These are phyloP conservation scores for Agapostemon virescens DNA, from an alignment of 2,888 invertebrate genomes.

Conservation along the genomic window DNA sequence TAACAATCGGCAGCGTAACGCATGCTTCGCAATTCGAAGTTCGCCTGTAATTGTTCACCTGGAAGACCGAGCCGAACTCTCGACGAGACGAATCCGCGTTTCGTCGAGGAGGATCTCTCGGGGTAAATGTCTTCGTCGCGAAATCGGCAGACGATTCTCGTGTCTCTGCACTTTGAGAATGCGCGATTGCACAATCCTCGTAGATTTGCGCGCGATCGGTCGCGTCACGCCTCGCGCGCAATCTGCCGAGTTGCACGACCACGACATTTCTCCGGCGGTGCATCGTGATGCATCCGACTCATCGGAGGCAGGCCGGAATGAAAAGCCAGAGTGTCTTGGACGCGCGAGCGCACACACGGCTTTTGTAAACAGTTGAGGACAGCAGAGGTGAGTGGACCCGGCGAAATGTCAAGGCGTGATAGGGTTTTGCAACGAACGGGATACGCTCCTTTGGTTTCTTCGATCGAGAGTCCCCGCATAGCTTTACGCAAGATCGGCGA, in stretches of 20 bases:
- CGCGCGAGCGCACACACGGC: conserved; percentile 8
- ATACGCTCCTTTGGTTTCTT: conserved; percentile 40
- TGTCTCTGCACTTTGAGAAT: conserved; percentile 29
- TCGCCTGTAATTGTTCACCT: neutral
- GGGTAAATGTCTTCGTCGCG: neutral
- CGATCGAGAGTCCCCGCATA: conserved; percentile 27
- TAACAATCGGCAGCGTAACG: neutral
- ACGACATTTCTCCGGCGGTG: conserved; percentile 66
- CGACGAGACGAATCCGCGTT: neutral
- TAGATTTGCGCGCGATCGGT: conserved; percentile 42
- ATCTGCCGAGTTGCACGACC: conserved; percentile 38
- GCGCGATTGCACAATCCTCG: conserved; percentile 36
- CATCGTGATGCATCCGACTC: conserved; percentile 62
- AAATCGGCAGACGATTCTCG: neutral
- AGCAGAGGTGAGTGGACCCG: conserved; percentile 67
- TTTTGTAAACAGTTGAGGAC: conserved; percentile 58
- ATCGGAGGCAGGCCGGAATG: conserved; percentile 65
- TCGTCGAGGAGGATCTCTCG: neutral
- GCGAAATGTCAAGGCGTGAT: conserved; percentile 72
- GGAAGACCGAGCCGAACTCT: neutral
- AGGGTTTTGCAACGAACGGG: conserved; percentile 65
- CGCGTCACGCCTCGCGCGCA: conserved; percentile 39
- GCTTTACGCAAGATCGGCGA: conserved; percentile 46
- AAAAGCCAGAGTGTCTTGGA: conserved; percentile 57
- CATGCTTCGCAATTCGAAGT: neutral